Base-by-base conservation (phyloP, 2,797 vertebrate genomes). In the Coregonus suidteri region DNA sequence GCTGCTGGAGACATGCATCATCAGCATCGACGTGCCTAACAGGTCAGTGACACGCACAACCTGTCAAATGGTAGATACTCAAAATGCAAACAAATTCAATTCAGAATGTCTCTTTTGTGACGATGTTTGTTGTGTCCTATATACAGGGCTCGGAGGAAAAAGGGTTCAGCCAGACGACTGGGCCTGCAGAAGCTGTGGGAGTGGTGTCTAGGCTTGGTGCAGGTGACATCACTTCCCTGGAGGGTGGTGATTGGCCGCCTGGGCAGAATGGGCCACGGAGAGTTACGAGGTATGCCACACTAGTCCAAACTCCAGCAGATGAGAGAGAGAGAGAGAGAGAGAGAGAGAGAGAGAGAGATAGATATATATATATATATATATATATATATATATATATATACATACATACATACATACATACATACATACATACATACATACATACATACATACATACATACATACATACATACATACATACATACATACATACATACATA, bases 111-210 rank as follows among this genome's bases (percentile, higher is more conserved):
- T 41, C 1, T n/a, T 2, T 76, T 59, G 16, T 70, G 78, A 70
- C 16, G 3, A 34, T 34, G 31, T 1, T 13, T 1, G 0, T 65
- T 4, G 71, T 65, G 25, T 79, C 16, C 82, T 64, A 62, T 13
- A 73, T 3, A 0, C 81, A 99, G 98, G 90, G 97, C 98, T 88
- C 96, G 98, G 77, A 95, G 98, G 95, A 99, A 99, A 98, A 99
- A 98, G 86, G 96, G 97, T 73, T 99, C 97, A 62, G 97, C 96
- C 73, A 95, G 98, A 85, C 95, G 97, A 62, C 93, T 97, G 86
- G 98, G 98, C 81, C 93, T 99, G 75, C 97, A 99, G 91, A 99
- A 99, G 89, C 94, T 99, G 81, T 99, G 98, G 98, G 98, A 99
- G 62, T 99, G 98, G 98, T 99, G 98, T 88, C 78, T 98, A 74